phyloP scores from a whole-genome alignment of 23 tunicate species.

The Ciona savignyi region DNA sequence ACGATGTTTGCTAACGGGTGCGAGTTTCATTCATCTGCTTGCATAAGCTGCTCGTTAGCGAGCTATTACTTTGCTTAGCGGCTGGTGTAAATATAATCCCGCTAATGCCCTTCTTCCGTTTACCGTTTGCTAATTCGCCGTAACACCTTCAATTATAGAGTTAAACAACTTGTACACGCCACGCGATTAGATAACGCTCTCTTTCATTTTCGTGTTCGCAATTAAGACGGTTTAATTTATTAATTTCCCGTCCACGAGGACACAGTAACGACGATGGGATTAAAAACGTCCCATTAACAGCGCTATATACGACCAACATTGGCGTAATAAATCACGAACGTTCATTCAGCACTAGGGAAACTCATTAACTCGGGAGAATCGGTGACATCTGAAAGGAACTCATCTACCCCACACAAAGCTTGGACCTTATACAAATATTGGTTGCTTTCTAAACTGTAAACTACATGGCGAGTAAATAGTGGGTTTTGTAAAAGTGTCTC shows the following conservation, averaged over 20 bases:
- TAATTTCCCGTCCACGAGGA: not conserved
- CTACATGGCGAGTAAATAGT: not conserved
- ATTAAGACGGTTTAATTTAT: not conserved
- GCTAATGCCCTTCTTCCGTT: not conserved
- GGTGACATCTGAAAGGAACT: not conserved
- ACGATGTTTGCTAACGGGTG: not conserved
- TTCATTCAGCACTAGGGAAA: not conserved
- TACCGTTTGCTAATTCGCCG: not conserved
- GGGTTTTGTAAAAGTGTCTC: not conserved
- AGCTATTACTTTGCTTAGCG: not conserved
- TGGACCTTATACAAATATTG: not conserved
- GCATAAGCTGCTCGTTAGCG: not conserved
- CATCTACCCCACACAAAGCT: not conserved
- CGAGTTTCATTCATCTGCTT: not conserved
- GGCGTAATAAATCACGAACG: not conserved
- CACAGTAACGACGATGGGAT: not conserved
- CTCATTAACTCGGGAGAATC: not conserved
- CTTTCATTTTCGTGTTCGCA: not conserved
- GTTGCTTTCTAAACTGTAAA: not conserved
- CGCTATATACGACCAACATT: not conserved
- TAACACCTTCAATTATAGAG: not conserved
- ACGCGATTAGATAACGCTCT: not conserved
- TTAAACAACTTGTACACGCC: not conserved
- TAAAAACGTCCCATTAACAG: not conserved
- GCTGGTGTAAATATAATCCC: not conserved